Evolutionary conservation across 2,113 vertebrate genomes (phyloP), one percentile per base, ranked within the genome.

Genomic region (Calidris pygmaea): DNA sequence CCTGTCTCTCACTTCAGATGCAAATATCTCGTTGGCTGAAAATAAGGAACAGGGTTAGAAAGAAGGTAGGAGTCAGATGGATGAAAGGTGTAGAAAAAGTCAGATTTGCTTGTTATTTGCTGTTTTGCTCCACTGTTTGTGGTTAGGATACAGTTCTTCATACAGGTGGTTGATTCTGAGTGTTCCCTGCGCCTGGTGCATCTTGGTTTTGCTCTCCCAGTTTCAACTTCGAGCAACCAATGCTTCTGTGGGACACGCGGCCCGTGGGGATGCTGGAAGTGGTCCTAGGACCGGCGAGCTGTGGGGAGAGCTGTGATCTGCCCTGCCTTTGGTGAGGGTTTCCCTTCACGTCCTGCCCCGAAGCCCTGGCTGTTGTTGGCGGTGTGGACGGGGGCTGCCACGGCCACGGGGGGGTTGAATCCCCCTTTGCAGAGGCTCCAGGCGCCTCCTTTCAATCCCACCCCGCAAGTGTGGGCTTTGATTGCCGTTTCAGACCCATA

Each of bases 271-370:
- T 30, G 45, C 76, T 59, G 76, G 53, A 21, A 21, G 7, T 0
- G 34, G 7, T 14, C 27, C 45, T 27, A 62, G 59, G 53, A 39
- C 0, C 1, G 16, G 4, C 1, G 2, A 43, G 4, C 52, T 21
- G 26, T 26, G 2, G 19, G 59, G 19, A 41, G 10, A 59, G 41
- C 80, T 3, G 0, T 1, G 1, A 8, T 12, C 27, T 39, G 11
- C 32, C 78, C 29, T 18, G 15, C 24, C 26, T 68, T 18, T 1
- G 3, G 1, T 0, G 27, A n/a, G 24, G 47, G 7, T 35, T 52
- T 34, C 14, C 1, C 12, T 3, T 43, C 74, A 4, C 5, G 0
- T 8, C 81, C 16, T 3, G 6, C 29, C 62, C 68, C 1, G 0
- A 16, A 19, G 6, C 15, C 4, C 63, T 1, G 10, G 6, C 0